These are phyloP conservation scores for Camponotus floridanus DNA, from an alignment of 1,140 invertebrate species.

Conservation along the genomic window DNA sequence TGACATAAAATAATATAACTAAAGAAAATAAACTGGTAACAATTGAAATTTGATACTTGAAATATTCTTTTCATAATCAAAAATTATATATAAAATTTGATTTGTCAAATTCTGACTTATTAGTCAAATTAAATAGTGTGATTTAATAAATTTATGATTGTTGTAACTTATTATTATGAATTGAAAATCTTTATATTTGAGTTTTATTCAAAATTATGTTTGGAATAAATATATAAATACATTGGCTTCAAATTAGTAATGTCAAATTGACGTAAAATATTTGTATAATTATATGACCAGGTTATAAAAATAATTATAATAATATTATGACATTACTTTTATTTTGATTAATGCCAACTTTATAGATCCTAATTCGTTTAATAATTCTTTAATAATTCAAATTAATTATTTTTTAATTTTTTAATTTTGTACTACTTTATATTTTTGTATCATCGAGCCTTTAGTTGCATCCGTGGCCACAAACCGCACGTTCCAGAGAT, in stretches of 20 bases:
- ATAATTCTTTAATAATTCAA: slow-evolving; percentile 24
- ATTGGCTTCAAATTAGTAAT: neutral
- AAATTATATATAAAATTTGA: neutral
- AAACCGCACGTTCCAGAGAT: slow-evolving; percentile 71
- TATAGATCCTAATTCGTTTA: neutral
- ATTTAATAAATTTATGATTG: slow-evolving; percentile 10
- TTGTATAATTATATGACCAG: slow-evolving; percentile 12
- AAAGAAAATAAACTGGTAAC: neutral
- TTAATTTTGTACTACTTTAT: neutral
- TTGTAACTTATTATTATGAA: no score
- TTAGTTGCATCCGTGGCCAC: slow-evolving; percentile 60
- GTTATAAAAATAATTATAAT: slow-evolving; percentile 1
- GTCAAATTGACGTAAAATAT: neutral
- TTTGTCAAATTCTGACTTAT: neutral
- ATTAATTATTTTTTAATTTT: neutral
- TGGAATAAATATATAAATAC: neutral
- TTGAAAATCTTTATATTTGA: neutral
- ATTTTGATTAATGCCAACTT: neutral
- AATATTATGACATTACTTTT: slow-evolving; percentile 17
- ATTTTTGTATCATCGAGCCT: neutral
- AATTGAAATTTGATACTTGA: neutral
- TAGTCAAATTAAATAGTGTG: neutral
- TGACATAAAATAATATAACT: neutral
- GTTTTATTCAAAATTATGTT: slow-evolving; percentile 12
- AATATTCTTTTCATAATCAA: slow-evolving; percentile 9